A percentile compares a stretch with the other conserved stretches of the same genome.
Evolutionary conservation across 1,140 invertebrate genomes (phyloP).

Genomic region (Caenorhabditis brenneri): DNA sequence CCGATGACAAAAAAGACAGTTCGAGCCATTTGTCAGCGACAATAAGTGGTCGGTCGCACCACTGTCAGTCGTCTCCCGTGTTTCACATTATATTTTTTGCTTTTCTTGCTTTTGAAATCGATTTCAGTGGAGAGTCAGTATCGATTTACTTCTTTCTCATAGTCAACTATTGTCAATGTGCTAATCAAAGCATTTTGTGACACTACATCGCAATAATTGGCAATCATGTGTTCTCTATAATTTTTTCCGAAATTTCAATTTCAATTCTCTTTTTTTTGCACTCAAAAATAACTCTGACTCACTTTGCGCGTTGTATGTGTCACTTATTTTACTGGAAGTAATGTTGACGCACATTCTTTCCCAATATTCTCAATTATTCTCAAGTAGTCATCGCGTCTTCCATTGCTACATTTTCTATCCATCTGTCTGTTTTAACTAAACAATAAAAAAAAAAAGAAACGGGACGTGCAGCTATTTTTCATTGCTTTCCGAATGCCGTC

Average conservation of each 20-base stretch:
- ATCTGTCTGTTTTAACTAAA: not conserved
- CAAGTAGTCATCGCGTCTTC: not conserved
- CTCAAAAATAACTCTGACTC: not conserved
- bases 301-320: not conserved
- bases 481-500: not conserved
- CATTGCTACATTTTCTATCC: not conserved
- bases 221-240: too few species aligned
- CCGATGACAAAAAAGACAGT: constrained; percentile 26
- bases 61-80: not conserved
- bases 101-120: constrained; percentile 5
- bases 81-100: not conserved
- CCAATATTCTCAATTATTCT: not conserved
- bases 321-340: too few species aligned
- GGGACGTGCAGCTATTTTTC: not conserved
- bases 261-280: too few species aligned
- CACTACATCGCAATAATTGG: too few species aligned
- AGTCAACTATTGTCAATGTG: too few species aligned
- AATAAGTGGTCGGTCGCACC: constrained; percentile 39
- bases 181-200: too few species aligned
- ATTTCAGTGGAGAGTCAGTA: not conserved
- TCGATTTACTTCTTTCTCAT: too few species aligned
- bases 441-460: not conserved
- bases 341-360: not conserved
- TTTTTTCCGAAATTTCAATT: too few species aligned
- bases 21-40: constrained; percentile 39